Base-by-base conservation (phyloP, 2,888 invertebrate species). In the Epistrophella euchroma region DNA sequence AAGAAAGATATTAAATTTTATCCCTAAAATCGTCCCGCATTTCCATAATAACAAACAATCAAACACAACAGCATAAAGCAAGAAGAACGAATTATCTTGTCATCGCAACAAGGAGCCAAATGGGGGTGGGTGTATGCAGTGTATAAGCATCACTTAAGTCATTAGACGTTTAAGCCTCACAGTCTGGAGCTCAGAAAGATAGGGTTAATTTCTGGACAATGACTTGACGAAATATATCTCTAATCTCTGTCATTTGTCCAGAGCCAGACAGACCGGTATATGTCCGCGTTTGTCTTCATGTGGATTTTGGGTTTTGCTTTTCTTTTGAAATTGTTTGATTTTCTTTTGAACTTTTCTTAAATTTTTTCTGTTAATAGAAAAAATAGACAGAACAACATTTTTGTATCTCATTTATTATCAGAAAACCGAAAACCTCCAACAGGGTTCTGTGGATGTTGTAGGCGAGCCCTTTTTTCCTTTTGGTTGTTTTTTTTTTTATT, bases 201-300 rank as follows among this genome's bases (percentile, higher is more conserved):
- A 80, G 80, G 87, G 85, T 87, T 77, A 88, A 89, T 89, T 88
- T 88, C 87, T 87, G 88, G 88, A 90, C 88, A 89, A 90, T 92
- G 92, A 92, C 91, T 92, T 91, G 91, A 90, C 91, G 90, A 91
- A 92, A 91, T 89, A 89, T 89, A 89, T 88, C 90, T 88, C 89
- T 91, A 90, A 91, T 91, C 90, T 91, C 90, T 91, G 91, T 91
- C 91, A 91, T 90, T 91, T 88, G 87, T 85, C 87, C 45, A 47
- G 45, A 47, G 22, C 0, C 11, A 35, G 13, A 56, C 40, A 25
- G 28, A 28, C 6, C 6, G 6, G 6, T 28, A 6, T 77, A 28
- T 43, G 66, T 22, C 40, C 56, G 62, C 43, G 45, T 13, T 13
- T 22, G 22, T 70, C 9, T 32, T 72, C n/a, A 19, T 75, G 47